Evolutionary conservation across 2,113 vertebrate genomes (phyloP), one percentile per base, ranked within the genome.

Genomic region (Orycteropus afer): DNA sequence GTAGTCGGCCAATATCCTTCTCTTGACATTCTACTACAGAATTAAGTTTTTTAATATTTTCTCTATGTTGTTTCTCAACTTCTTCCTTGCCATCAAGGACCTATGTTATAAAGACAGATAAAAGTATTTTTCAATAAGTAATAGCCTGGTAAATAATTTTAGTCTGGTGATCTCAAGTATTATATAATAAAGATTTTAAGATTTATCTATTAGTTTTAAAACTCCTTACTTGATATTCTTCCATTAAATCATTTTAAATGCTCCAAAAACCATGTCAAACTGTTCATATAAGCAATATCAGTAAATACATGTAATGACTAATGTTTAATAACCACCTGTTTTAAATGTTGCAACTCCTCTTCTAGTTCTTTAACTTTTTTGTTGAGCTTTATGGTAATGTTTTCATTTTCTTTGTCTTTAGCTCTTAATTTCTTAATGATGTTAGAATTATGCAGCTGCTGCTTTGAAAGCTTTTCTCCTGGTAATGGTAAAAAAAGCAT

Each of bases 381-480:
- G 97, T 93, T 99, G 86, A 99, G 99, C 92, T 99, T 99, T 94
- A 92, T 55, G 88, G 99, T 98, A 91, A 47, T 97, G 61, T 97
- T 96, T 93, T 99, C 99, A 67, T 98, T 99, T 89, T 99, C 99
- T 96, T 99, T 99, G 95, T 99, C 99, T 96, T 99, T 99, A 69
- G 97, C 97, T 98, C 99, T 99, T 97, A 99, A 97, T 97, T 99
- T 99, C 98, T 99, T 99, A 97, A 99, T 99, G 95, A 99, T 99
- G 98, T 99, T 99, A 95, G 99, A 99, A 97, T 99, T 99, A 91
- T 99, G 99, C 57, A 99, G 98, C 96, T 99, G 99, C 97, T 99
- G 99, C 97, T 99, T 99, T 79, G 99, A 99, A 97, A 99, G 98
- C 95, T 99, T 99, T 98, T 99, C 99, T 81, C 99, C 99, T 99